Base-by-base conservation (phyloP, 2,888 invertebrate species). In the Zygogramma bicolorata region DNA sequence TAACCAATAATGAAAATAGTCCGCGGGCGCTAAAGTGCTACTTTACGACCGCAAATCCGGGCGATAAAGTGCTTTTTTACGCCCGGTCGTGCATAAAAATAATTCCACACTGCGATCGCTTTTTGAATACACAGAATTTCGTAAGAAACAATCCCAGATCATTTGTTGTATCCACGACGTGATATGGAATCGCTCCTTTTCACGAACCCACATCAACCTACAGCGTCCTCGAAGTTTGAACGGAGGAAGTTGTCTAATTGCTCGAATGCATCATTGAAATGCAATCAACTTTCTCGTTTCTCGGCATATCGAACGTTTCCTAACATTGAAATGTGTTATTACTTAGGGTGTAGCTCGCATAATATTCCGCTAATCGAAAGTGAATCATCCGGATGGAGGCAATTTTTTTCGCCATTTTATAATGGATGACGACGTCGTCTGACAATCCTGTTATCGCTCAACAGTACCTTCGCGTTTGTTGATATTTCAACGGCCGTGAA, bases 301-400 rank as follows among this genome's bases (percentile, higher is more conserved):
- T 27, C 7, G n/a, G 25, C 6, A 53, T 46, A 46, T 53, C 53
- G 10, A 25, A 53, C n/a, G 53, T 53, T 53, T 53, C 7, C 4
- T 53, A 27, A 53, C 25, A 22, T 15, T 53, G n/a, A 4, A n/a
- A 25, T 46, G 25, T 53, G 53, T 53, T 27, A 27, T 53, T 53
- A 53, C 25, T 25, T 25, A 25, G 53, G 53, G 53, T 53, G 53
- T 53, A 53, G 25, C 27, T 27, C n/a, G 15, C 27, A 27, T 53
- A 25, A 25, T 53, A 53, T 53, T 53, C 13, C 25, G 49, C 20
- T 49, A 53, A 53, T 27, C 25, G 53, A 53, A 53, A 53, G 4
- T 53, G 53, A 53, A 22, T 53, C 53, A 53, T 13, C 53, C 53
- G 53, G 53, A 53, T 25, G 27, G 22, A 22, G 53, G 53, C 27